Percentiles rank a stretch among this genome's conserved stretches.
Conservation (phyloP, 2,113 vertebrate genomes). For the Periophthalmus modestus region DNA sequence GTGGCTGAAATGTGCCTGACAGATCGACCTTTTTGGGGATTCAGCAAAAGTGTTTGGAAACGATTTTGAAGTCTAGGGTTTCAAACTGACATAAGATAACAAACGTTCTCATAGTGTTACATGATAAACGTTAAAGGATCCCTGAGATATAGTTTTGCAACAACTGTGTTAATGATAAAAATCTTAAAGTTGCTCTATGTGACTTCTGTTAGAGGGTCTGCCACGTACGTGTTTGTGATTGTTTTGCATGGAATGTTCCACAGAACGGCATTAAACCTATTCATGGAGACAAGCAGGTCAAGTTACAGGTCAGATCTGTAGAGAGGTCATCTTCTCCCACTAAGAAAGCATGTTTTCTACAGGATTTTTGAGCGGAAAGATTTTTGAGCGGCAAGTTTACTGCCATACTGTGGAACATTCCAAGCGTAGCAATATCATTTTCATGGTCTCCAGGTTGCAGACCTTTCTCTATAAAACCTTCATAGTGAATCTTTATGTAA, state of each 20-base stretch:
- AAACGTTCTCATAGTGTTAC: conserved; percentile 34
- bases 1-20: conserved; percentile 19
- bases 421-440: neutral
- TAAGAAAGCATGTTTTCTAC: neutral
- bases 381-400: neutral
- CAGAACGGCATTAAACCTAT: neutral
- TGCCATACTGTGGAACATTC: neutral
- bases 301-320: too few relatives aligned
- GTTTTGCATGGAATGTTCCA: neutral
- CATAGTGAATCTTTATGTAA: neutral
- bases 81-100: conserved; percentile 19
- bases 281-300: too few relatives aligned
- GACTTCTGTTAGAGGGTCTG: neutral
- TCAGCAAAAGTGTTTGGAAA: conserved; percentile 16
- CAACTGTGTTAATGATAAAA: neutral
- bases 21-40: conserved; percentile 37
- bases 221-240: neutral
- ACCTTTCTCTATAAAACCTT: too few relatives aligned
- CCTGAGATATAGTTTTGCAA: neutral
- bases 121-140: conserved; percentile 30
- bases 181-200: too few relatives aligned
- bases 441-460: neutral
- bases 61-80: conserved; percentile 2
- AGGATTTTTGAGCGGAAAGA: neutral
- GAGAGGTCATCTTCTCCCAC: too few relatives aligned